These are phyloP conservation scores for Altica lythri DNA, from an alignment of 2,888 invertebrate genomes.

Conservation along the genomic window DNA sequence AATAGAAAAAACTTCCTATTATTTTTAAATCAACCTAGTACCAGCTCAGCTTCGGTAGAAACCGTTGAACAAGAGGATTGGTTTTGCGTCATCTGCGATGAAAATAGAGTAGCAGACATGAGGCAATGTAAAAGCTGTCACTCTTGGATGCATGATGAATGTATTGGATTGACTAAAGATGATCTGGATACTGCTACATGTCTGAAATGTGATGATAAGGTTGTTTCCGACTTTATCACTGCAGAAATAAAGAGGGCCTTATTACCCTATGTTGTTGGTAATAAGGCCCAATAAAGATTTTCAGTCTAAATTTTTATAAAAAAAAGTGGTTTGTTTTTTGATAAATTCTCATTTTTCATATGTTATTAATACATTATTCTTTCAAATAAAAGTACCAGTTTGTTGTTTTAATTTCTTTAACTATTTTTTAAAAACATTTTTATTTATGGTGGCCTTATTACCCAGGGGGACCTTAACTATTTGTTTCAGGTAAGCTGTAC, in stretches of 20 bases:
- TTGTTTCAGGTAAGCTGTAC: no score
- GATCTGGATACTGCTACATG: background rate
- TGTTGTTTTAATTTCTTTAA: background rate
- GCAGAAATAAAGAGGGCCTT: background rate
- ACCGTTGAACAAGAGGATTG: no score
- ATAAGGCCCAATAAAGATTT: background rate
- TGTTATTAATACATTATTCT: background rate
- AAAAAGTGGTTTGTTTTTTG: background rate
- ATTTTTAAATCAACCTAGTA: no score
- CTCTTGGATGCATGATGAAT: background rate
- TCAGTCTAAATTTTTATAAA: background rate
- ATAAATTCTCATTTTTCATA: background rate
- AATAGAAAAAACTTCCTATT: no score
- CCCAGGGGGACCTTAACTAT: background rate
- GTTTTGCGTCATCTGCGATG: background rate
- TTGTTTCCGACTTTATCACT: background rate
- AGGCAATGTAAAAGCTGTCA: background rate
- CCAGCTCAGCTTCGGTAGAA: no score
- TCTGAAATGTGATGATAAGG: background rate
- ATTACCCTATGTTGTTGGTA: background rate
- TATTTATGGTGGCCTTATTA: background rate
- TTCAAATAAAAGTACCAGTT: background rate
- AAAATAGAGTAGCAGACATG: background rate
- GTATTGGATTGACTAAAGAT: background rate
- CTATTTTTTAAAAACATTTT: background rate